Evolutionary conservation across 2,113 vertebrate genomes (phyloP).

Genomic region (Tupaia chinensis): DNA sequence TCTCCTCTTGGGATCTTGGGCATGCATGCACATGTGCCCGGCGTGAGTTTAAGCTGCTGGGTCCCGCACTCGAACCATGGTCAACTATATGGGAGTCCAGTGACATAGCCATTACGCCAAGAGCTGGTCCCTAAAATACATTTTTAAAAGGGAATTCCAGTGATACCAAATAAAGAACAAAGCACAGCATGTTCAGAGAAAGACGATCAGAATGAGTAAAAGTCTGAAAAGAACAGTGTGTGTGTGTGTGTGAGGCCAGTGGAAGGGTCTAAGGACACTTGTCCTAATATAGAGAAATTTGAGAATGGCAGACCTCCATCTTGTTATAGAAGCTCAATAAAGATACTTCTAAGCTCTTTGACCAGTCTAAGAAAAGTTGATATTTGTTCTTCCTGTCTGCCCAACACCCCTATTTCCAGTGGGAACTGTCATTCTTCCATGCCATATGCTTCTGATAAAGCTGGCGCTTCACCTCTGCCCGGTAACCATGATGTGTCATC

Average conservation of each 20-base stretch:
- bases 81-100: too few relatives aligned
- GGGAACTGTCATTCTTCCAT: not conserved
- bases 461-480: not conserved
- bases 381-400: not conserved
- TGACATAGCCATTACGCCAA: too few relatives aligned
- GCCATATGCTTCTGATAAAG: not conserved
- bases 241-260: not conserved
- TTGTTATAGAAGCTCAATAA: not conserved
- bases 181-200: not conserved
- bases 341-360: not conserved
- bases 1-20: too few relatives aligned
- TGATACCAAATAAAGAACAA: conserved; percentile 11
- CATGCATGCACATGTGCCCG: too few relatives aligned
- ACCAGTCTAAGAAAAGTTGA: not conserved
- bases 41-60: too few relatives aligned
- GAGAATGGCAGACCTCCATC: not conserved
- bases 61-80: too few relatives aligned
- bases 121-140: too few relatives aligned
- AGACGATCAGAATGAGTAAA: not conserved
- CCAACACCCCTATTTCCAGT: not conserved
- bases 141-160: not conserved
- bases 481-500: not conserved
- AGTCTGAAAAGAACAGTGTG: not conserved
- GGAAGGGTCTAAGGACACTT: not conserved
- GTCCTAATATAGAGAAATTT: not conserved